These are phyloP conservation scores for Myiotriccus ornatus DNA, from an alignment of 2,797 vertebrate species.

Conservation along the genomic window DNA sequence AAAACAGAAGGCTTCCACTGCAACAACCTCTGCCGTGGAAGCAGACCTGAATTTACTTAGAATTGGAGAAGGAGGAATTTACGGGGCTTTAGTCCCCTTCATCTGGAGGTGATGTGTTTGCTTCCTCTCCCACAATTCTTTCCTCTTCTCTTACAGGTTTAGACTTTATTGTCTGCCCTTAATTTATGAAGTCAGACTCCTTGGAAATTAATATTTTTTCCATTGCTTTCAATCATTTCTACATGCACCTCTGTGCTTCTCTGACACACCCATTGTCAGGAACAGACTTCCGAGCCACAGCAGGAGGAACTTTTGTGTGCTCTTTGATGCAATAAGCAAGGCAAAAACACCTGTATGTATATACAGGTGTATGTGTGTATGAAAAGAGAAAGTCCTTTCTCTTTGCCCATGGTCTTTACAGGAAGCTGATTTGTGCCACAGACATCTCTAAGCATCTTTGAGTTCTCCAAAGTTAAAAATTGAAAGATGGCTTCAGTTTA, in stretches of 20 bases:
- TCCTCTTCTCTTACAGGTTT: not conserved
- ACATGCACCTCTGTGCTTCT: not conserved
- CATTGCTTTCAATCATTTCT: not conserved
- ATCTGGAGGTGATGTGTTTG: accelerated
- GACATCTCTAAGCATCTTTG: not conserved
- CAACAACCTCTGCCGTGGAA: not conserved
- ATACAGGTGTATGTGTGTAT: not conserved
- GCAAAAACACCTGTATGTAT: not conserved
- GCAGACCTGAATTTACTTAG: not conserved
- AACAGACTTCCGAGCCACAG: not conserved
- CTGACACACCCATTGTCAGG: not conserved
- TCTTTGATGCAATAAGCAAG: not conserved
- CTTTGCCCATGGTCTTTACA: not conserved
- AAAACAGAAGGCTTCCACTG: not conserved
- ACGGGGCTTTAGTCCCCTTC: accelerated
- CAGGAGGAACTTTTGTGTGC: not conserved
- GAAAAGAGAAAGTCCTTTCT: not conserved
- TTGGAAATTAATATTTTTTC: not conserved
- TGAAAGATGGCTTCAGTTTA: not conserved
- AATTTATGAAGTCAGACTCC: not conserved
- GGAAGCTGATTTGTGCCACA: not conserved
- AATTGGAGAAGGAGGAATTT: not conserved
- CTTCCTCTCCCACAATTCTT: not conserved
- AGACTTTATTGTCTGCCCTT: not conserved
- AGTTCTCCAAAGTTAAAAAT: not conserved